Percentiles rank a stretch among this genome's conserved stretches.
Evolutionary conservation across 2,113 vertebrate species (phyloP).

Genomic region (Notiomystis cincta): DNA sequence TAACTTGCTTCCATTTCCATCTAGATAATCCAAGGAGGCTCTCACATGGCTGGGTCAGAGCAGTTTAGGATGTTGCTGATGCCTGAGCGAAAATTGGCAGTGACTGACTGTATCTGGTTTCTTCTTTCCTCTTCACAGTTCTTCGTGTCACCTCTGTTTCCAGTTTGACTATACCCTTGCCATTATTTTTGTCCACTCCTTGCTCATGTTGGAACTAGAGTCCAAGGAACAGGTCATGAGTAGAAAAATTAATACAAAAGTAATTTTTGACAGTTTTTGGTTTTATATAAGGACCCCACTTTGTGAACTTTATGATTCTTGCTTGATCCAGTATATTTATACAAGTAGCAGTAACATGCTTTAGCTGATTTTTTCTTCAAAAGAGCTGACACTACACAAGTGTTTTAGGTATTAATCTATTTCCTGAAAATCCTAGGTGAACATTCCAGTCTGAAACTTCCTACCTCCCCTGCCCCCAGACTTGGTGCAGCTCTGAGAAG

Average conservation of each 20-base stretch:
- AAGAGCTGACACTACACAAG: not conserved
- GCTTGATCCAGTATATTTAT: not conserved
- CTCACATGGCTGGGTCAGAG: not conserved
- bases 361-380: not conserved
- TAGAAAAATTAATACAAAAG: not conserved
- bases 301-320: not conserved
- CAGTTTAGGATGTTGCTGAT: not conserved
- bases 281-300: not conserved
- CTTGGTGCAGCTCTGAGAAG: not conserved
- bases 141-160: not conserved
- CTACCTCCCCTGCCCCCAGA: accelerated
- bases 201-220: not conserved
- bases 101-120: not conserved
- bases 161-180: not conserved
- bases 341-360: not conserved
- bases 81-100: not conserved
- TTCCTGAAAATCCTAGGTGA: not conserved
- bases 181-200: not conserved
- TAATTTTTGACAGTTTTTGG: not conserved
- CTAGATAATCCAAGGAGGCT: not conserved
- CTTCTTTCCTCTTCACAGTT: not conserved
- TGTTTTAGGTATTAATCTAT: not conserved
- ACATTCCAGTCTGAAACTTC: not conserved
- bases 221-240: not conserved
- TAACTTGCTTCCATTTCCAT: not conserved